A percentile compares a stretch with the other conserved stretches of the same genome.
Conservation (phyloP, 2,113 vertebrate genomes). For the Typhlomys cinereus region DNA sequence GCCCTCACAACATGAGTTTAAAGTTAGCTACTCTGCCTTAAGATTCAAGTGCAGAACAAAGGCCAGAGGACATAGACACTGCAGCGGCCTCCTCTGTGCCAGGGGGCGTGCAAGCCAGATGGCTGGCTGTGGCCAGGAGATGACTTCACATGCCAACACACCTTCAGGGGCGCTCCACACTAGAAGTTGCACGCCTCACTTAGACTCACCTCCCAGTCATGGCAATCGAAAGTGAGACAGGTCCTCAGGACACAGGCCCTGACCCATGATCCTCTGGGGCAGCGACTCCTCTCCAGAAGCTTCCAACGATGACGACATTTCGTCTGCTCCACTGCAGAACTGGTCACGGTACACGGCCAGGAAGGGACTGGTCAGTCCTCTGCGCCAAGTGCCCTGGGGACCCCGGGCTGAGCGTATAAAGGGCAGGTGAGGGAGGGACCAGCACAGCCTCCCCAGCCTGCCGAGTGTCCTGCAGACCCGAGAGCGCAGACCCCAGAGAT, state of each 20-base stretch:
- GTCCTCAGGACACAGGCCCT: fast-evolving
- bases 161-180: background rate
- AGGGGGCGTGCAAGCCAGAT: fast-evolving
- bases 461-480: fast-evolving
- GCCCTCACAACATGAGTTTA: no score
- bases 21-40: no score
- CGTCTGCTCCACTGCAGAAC: background rate
- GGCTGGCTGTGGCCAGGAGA: no score
- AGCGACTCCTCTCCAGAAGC: background rate
- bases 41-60: no score
- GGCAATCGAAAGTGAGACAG: no score
- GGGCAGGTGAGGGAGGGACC: fast-evolving
- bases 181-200: background rate
- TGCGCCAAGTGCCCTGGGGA: background rate
- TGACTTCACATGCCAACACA: fast-evolving
- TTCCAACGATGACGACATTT: background rate
- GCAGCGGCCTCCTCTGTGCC: fast-evolving
- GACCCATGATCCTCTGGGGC: background rate
- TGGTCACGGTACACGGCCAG: background rate
- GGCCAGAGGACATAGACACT: no score
- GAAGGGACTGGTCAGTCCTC: background rate
- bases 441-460: background rate
- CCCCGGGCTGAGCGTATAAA: background rate
- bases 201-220: background rate
- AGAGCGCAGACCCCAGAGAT: background rate